Conservation (phyloP, 2,797 vertebrate species). For the Siniperca scherzeri region DNA sequence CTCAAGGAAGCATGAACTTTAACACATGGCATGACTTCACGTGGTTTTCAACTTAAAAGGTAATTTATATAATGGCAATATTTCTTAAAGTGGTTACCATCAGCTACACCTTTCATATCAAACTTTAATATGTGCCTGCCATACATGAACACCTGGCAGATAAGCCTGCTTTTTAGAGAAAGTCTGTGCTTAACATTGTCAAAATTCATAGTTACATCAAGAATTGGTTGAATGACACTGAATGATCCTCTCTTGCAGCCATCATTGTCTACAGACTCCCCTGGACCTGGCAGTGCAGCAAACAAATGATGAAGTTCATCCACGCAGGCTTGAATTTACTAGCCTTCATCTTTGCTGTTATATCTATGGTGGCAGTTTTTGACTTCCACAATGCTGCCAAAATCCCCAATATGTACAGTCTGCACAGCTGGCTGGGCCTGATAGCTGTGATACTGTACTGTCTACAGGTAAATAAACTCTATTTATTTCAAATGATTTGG, state of each 20-base stretch:
- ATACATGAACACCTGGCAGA: neutral
- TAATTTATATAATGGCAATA: neutral
- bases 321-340: conserved; percentile 89
- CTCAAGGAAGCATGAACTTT: neutral
- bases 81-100: neutral
- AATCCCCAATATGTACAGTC: conserved; percentile 97
- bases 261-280: conserved; percentile 96
- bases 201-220: neutral
- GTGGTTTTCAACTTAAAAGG: neutral
- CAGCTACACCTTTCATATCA: neutral
- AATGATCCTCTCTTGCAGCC: conserved; percentile 80
- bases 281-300: conserved; percentile 96
- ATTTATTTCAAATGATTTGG: neutral
- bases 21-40: neutral
- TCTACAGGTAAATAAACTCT: conserved; percentile 88
- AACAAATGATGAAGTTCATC: conserved; percentile 93
- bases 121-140: neutral
- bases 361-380: conserved; percentile 93
- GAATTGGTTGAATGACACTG: neutral
- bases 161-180: neutral
- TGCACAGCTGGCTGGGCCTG: conserved; percentile 98
- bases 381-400: conserved; percentile 90
- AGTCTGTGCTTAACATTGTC: neutral
- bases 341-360: conserved; percentile 87
- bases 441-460: conserved; percentile 86